These are phyloP conservation scores for Eulithis testata DNA, from an alignment of 2,888 invertebrate species.

Conservation along the genomic window DNA sequence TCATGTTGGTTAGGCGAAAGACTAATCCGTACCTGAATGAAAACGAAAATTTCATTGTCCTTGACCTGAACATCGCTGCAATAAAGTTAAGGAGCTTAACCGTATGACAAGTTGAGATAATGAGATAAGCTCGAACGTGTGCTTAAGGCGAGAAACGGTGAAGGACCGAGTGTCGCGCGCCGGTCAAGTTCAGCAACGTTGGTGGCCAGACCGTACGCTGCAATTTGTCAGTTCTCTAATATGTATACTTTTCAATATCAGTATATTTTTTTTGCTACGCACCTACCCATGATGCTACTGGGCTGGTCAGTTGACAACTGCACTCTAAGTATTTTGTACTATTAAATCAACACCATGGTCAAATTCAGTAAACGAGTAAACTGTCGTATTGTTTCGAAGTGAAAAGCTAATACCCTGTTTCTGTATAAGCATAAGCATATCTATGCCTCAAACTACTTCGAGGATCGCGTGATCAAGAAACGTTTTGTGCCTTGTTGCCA, in stretches of 20 bases:
- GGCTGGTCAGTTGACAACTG: no score
- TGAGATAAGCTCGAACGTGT: constrained; percentile 34
- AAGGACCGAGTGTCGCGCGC: constrained; percentile 39
- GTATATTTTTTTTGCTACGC: no score
- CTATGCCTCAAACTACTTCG: constrained; percentile 1
- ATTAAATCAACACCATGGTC: no score
- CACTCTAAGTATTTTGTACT: no score
- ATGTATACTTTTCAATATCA: no score
- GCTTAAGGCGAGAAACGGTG: constrained; percentile 29
- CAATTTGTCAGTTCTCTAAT: no score
- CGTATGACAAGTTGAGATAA: constrained; percentile 31
- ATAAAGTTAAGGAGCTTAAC: constrained; percentile 23
- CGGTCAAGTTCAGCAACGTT: constrained; percentile 56
- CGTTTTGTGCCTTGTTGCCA: constrained; percentile 31
- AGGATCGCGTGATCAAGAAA: constrained; percentile 31
- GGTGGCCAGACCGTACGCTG: no score
- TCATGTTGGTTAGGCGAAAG: background rate
- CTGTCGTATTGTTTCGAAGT: no score
- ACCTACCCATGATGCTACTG: no score
- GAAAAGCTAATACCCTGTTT: background rate
- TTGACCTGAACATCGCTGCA: constrained; percentile 21
- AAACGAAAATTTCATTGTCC: constrained; percentile 15
- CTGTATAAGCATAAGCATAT: background rate
- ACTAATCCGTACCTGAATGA: constrained; percentile 23
- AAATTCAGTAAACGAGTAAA: no score